Conservation (phyloP, 2,888 invertebrate genomes). For the Harmothoe impar region DNA sequence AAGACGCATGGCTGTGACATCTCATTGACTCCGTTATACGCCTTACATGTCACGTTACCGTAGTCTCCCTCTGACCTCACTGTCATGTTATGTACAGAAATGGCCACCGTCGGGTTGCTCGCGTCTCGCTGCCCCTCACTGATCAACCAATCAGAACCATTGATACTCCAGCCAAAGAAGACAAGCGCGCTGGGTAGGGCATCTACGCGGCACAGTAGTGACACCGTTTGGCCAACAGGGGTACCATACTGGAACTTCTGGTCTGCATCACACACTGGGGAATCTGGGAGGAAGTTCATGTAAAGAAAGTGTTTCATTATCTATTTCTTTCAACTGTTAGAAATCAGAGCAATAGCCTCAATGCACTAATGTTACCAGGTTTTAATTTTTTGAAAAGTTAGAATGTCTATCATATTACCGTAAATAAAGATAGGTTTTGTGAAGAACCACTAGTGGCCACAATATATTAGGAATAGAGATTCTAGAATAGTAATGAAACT, state of each 20-base stretch:
- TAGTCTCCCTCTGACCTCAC: constrained; percentile 8
- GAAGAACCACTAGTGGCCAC: too few relatives aligned
- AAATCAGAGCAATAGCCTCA: too few relatives aligned
- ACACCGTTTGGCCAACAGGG: background rate
- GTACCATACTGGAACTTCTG: constrained; percentile 53
- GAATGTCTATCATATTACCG: too few relatives aligned
- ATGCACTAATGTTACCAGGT: too few relatives aligned
- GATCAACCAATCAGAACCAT: constrained; percentile 36
- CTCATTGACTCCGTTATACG: constrained; percentile 41
- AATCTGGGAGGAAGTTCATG: background rate
- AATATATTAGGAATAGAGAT: too few relatives aligned
- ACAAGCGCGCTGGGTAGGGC: constrained; percentile 33
- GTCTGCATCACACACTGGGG: background rate
- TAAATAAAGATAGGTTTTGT: too few relatives aligned
- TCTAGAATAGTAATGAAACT: too few relatives aligned
- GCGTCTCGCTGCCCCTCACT: constrained; percentile 18
- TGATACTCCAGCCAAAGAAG: constrained; percentile 48
- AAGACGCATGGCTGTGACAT: background rate
- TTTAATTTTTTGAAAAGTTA: too few relatives aligned
- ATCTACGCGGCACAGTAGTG: constrained; percentile 17
- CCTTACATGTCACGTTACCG: background rate
- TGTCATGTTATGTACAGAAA: background rate
- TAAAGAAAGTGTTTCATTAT: background rate
- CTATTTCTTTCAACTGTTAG: too few relatives aligned
- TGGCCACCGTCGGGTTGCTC: background rate